These are phyloP conservation scores for Macrotis lagotis DNA, from an alignment of 2,113 vertebrate genomes.

Conservation along the genomic window DNA sequence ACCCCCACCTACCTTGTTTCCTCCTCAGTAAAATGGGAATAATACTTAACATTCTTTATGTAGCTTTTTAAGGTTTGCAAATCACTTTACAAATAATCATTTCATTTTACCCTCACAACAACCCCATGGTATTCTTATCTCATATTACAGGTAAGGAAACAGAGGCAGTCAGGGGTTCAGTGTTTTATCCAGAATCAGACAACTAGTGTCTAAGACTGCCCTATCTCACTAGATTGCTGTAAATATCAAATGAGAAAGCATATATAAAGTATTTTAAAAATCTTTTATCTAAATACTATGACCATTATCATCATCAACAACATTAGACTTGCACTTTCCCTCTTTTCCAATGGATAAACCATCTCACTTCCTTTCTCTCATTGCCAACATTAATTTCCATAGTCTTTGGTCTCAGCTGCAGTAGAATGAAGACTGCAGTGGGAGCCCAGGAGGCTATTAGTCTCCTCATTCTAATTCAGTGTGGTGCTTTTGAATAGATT, in stretches of 20 bases:
- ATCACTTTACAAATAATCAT: background rate
- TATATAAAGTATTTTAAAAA: background rate
- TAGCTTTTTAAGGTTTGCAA: background rate
- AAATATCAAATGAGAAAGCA: background rate
- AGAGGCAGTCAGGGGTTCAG: background rate
- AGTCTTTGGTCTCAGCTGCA: background rate
- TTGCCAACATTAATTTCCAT: background rate
- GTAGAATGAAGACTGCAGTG: background rate
- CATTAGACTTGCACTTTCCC: background rate
- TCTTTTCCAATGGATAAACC: too few species aligned
- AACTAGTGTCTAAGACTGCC: background rate
- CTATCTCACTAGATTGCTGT: background rate
- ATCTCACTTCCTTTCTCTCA: too few species aligned
- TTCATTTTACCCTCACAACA: background rate
- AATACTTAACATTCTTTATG: background rate
- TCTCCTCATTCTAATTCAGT: conserved; percentile 6
- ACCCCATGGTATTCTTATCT: background rate
- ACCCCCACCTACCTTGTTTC: background rate
- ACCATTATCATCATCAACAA: background rate
- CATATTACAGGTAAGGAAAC: background rate
- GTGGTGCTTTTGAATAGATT: conserved; percentile 78
- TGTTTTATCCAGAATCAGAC: background rate
- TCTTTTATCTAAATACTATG: background rate
- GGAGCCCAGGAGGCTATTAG: background rate
- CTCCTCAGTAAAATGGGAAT: background rate